Conservation (phyloP, 2,797 vertebrate genomes). For the Dryobates pubescens region DNA sequence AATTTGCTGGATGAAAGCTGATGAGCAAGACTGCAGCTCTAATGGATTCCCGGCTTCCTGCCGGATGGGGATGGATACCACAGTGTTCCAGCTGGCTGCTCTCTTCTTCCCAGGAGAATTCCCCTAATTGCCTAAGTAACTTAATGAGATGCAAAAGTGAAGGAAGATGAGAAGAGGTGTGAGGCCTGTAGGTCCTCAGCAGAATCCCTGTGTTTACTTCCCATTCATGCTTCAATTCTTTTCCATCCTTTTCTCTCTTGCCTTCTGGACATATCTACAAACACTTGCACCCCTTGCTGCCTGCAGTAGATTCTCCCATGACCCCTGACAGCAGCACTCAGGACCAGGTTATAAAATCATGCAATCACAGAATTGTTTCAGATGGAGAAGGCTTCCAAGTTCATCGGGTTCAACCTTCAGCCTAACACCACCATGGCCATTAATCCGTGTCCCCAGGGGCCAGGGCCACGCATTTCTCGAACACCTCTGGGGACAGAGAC, state of each 20-base stretch:
- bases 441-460: too few species aligned
- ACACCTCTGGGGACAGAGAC: too few species aligned
- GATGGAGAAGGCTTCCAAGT: too few species aligned
- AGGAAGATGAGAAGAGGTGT: not conserved
- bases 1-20: not conserved
- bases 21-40: not conserved
- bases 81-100: not conserved
- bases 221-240: not conserved
- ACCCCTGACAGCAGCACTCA: not conserved
- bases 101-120: not conserved
- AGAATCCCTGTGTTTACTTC: not conserved
- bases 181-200: not conserved
- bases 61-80: not conserved
- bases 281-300: not conserved
- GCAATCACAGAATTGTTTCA: too few species aligned
- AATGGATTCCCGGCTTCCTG: not conserved
- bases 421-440: too few species aligned
- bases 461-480: too few species aligned
- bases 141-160: not conserved
- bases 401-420: too few species aligned
- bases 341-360: fast-evolving
- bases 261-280: not conserved
- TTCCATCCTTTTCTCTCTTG: not conserved
- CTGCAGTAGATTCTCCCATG: not conserved
- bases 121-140: not conserved